Percentiles rank a stretch among this genome's conserved stretches.
Evolutionary conservation across 2,797 vertebrate species (phyloP).

Genomic region (Sebastes glaucus): DNA sequence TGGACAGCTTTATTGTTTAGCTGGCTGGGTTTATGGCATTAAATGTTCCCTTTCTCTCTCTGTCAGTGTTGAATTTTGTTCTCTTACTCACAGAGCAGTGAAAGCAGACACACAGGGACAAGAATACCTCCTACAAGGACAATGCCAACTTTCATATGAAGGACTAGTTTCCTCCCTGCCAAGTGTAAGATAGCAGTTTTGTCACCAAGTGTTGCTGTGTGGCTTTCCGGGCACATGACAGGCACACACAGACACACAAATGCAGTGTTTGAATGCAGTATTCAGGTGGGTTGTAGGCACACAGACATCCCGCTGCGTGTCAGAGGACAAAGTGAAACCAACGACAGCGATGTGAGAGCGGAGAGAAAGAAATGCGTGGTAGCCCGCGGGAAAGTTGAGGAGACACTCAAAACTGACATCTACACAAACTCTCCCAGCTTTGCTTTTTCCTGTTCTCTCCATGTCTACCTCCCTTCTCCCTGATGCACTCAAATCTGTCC

Average conservation of each 20-base stretch:
- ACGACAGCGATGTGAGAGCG: constrained; percentile 20
- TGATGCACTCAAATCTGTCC: neutral
- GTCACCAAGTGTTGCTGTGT: constrained; percentile 23
- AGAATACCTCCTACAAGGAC: constrained; percentile 29
- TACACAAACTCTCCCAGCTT: neutral
- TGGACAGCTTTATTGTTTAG: constrained; percentile 5
- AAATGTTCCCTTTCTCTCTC: constrained; percentile 18
- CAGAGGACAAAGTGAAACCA: constrained; percentile 44
- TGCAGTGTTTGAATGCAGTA: neutral
- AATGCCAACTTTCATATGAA: constrained; percentile 22
- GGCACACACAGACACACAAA: neutral
- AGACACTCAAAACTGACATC: constrained; percentile 10
- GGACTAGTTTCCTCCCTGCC: constrained; percentile 19
- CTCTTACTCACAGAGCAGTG: constrained; percentile 4
- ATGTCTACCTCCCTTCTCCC: neutral
- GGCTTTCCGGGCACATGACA: constrained; percentile 14
- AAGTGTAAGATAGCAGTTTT: constrained; percentile 43
- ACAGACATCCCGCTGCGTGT: constrained; percentile 12
- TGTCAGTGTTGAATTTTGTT: neutral
- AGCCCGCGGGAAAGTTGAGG: neutral
- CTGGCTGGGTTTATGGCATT: neutral
- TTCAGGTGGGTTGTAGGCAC: constrained; percentile 17
- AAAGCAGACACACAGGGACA: constrained; percentile 4
- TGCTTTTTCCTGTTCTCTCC: neutral
- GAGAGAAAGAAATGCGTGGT: neutral